Conservation (phyloP, 2,113 vertebrate genomes). For the Neogale vison region DNA sequence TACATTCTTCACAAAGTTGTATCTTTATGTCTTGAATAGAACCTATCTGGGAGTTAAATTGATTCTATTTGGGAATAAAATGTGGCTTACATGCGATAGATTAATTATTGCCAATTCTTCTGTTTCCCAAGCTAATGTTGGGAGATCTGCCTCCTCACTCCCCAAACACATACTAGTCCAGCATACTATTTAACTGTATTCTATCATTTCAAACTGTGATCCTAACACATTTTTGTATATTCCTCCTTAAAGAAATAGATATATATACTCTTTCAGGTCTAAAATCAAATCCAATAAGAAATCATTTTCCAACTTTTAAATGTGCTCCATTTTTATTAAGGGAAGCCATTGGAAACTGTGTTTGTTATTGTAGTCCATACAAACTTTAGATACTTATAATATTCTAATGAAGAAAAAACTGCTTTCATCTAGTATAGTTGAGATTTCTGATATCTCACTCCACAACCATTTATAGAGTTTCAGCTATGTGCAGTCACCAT, state of each 20-base stretch:
- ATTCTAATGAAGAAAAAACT: conserved; percentile 15
- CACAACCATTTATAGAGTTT: neutral
- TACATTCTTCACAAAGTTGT: neutral
- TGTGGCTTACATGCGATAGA: neutral
- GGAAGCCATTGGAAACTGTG: neutral
- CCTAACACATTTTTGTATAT: neutral
- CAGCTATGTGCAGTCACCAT: neutral
- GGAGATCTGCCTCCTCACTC: neutral
- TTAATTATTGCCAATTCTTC: neutral
- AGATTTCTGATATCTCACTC: neutral
- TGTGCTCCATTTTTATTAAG: neutral
- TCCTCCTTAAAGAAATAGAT: neutral
- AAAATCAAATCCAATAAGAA: neutral
- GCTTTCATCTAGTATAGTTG: neutral
- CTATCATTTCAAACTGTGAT: neutral
- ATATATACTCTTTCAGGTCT: neutral
- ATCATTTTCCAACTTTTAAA: neutral
- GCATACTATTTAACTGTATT: neutral
- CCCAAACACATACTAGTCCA: neutral
- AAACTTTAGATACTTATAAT: neutral
- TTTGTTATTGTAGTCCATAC: neutral
- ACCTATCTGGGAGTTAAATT: neutral
- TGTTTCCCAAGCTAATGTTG: neutral
- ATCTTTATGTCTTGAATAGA: neutral
- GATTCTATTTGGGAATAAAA: neutral